phyloP scores from a whole-genome alignment of 2,888 invertebrate genomes.

The Ophioninae sp. region DNA sequence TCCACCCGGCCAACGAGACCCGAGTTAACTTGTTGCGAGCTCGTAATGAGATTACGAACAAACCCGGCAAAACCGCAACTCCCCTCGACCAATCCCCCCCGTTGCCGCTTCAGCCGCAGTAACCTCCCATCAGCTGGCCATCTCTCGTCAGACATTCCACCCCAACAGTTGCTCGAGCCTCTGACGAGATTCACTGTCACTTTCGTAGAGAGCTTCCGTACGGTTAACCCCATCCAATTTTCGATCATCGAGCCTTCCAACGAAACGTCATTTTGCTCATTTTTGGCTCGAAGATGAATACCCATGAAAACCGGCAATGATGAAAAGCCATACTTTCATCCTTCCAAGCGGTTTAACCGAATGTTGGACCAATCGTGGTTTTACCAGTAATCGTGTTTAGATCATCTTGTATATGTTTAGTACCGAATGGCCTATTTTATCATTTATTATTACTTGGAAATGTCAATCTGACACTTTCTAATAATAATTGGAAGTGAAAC shows the following conservation, averaged over 20 bases:
- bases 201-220: constrained; percentile 5
- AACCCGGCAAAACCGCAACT: constrained; percentile 63
- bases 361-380: too few species aligned
- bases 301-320: too few species aligned
- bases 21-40: constrained; percentile 67
- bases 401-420: too few species aligned
- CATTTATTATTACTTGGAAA: too few species aligned
- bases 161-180: constrained; percentile 38
- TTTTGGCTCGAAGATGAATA: neutral
- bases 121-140: constrained; percentile 22
- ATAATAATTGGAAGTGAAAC: too few species aligned
- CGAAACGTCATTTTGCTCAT: neutral
- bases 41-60: constrained; percentile 67
- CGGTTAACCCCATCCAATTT: neutral
- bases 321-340: too few species aligned
- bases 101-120: neutral
- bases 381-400: too few species aligned
- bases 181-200: constrained; percentile 18
- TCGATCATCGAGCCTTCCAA: neutral
- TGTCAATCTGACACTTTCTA: too few species aligned
- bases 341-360: too few species aligned
- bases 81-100: constrained; percentile 52
- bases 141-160: constrained; percentile 29
- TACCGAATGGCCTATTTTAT: too few species aligned
- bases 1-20: constrained; percentile 61